Conservation (phyloP, 1,140 invertebrate genomes). For the Drosophila santomea region DNA sequence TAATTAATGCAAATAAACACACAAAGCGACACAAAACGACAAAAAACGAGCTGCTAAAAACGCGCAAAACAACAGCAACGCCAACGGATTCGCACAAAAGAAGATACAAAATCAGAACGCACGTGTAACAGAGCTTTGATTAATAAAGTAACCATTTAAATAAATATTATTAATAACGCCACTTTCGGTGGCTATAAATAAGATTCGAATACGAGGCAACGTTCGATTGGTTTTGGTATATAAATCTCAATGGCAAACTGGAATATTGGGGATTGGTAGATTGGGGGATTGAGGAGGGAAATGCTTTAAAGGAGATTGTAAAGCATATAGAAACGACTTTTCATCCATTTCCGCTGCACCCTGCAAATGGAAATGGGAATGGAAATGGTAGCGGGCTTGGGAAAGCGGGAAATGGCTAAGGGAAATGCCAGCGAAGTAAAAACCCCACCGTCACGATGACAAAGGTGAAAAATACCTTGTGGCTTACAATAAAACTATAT, state of each 20-base stretch:
- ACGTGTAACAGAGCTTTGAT: constrained; percentile 74
- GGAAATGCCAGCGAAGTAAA: constrained; percentile 13
- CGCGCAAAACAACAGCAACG: constrained; percentile 34
- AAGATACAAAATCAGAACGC: constrained; percentile 68
- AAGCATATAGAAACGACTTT: constrained; percentile 25
- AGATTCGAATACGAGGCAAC: constrained; percentile 35
- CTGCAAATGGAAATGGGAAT: constrained; percentile 3
- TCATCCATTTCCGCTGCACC: constrained; percentile 44
- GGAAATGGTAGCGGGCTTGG: not conserved
- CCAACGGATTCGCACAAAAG: constrained; percentile 38
- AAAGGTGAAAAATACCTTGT: constrained; percentile 37
- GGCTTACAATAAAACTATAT: constrained; percentile 42
- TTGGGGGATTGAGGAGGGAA: too few relatives aligned
- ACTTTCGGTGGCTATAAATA: constrained; percentile 62
- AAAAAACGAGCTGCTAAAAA: constrained; percentile 39
- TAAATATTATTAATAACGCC: constrained; percentile 72
- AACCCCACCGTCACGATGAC: constrained; percentile 39
- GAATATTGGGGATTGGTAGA: constrained; percentile 2
- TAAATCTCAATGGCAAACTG: constrained; percentile 24
- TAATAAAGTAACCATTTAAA: constrained; percentile 70
- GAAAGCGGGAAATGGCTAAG: constrained; percentile 7
- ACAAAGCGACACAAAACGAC: constrained; percentile 62
- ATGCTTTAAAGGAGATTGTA: constrained; percentile 2
- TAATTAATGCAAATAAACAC: constrained; percentile 82
- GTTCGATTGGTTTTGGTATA: constrained; percentile 1